These are phyloP conservation scores for Tetranychus urticae DNA, from an alignment of 1,140 invertebrate species.

Conservation along the genomic window DNA sequence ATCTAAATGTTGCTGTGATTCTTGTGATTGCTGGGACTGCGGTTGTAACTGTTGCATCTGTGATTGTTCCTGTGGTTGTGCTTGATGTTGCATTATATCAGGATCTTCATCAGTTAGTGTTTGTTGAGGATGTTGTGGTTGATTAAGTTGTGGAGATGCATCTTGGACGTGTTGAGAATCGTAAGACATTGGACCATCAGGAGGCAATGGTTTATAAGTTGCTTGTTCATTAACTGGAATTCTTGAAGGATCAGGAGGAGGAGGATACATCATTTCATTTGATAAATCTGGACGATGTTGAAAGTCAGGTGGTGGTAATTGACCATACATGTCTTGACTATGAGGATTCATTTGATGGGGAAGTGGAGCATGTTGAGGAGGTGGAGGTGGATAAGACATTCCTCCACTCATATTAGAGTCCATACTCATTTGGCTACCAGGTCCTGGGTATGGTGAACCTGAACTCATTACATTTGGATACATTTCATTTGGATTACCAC, in stretches of 20 bases:
- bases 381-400: background rate
- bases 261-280: background rate
- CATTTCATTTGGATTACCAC: background rate
- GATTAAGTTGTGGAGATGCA: too few relatives aligned
- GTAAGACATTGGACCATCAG: too few relatives aligned
- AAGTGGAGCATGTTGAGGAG: background rate
- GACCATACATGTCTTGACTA: background rate
- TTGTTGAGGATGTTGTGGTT: background rate
- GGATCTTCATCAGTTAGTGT: background rate
- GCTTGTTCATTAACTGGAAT: too few relatives aligned
- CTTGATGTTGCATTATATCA: too few relatives aligned
- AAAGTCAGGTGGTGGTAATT: too few relatives aligned
- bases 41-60: too few relatives aligned
- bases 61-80: background rate
- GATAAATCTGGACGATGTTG: background rate
- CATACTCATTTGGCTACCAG: background rate
- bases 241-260: conserved; percentile 1
- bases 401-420: background rate
- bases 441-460: background rate
- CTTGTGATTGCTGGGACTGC: too few relatives aligned
- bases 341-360: background rate
- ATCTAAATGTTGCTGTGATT: too few relatives aligned
- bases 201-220: too few relatives aligned
- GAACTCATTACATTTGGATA: background rate
- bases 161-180: too few relatives aligned